Evolutionary conservation across 2,113 vertebrate genomes (phyloP).

Genomic region (Hystrix cristata): DNA sequence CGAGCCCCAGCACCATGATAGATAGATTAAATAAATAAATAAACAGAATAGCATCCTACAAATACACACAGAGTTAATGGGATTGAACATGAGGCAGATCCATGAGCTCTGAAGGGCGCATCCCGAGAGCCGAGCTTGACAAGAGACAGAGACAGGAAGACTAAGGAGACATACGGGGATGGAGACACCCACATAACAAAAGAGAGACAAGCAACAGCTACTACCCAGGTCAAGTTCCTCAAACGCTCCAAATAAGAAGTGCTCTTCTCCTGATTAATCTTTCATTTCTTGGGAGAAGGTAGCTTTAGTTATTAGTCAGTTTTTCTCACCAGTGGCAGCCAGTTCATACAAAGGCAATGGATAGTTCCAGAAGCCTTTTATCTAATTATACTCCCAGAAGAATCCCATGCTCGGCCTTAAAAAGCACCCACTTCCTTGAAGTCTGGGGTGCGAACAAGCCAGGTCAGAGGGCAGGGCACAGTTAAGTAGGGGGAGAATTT

Average conservation of each 20-base stretch:
- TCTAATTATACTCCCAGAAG: constrained; percentile 25
- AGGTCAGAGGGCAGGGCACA: background rate
- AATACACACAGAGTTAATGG: background rate
- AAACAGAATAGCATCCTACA: background rate
- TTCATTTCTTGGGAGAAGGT: constrained; percentile 20
- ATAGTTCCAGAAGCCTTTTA: background rate
- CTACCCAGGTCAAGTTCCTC: background rate
- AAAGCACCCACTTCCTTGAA: background rate
- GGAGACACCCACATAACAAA: background rate
- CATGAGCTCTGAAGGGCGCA: background rate
- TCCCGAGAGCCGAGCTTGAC: background rate
- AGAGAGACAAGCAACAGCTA: background rate
- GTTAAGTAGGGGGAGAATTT: background rate
- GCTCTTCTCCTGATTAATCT: background rate
- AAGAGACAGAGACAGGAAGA: background rate
- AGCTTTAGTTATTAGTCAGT: background rate
- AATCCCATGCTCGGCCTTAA: background rate
- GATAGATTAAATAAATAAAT: background rate
- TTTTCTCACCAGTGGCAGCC: constrained; percentile 17
- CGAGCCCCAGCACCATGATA: background rate
- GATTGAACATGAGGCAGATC: rapidly evolving
- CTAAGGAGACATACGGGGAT: background rate
- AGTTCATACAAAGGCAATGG: background rate
- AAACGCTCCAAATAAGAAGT: background rate
- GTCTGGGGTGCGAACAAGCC: background rate